Base-by-base conservation (phyloP, 1,140 invertebrate species). In the Drosophila setifemur region DNA sequence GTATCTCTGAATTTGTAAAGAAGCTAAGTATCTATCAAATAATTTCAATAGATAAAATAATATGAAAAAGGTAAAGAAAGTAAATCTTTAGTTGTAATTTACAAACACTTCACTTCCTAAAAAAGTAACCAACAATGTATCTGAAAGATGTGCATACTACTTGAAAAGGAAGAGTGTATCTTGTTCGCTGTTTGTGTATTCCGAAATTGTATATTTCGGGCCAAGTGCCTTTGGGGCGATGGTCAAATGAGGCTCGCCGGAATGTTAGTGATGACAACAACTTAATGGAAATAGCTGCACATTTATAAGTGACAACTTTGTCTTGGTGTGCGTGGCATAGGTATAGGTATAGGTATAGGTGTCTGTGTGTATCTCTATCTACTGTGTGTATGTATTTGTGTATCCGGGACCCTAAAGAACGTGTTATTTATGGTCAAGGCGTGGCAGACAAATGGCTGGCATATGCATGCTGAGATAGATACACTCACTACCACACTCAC, bases 241-340 rank as follows among this genome's bases (percentile, higher is more conserved):
- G 33, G 16, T 23, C 37, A 50, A 77, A 76, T 77, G 79, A 45
- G 53, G 52, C 63, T 78, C 79, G 63, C 70, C 77, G 79, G 69
- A 78, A 85, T 73, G 78, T 72, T 83, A 85, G 79, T 85, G 79
- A 85, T 85, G 79, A 85, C 79, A 85, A 85, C 81, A 85, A 85
- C 75, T 85, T 85, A 86, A 85, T 85, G 79, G 81, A 85, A 85
- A 85, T 85, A 75, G 77, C 74, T 85, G 69, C 81, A 85, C 79
- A 85, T 85, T 85, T 86, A 85, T 85, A 85, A 85, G 79, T 85
- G 79, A 85, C 79, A 85, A 85, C 79, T 86, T 63, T 85, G 48
- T 73, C 3, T 25, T 16, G 16, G 23, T 63, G 23, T 66, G 8
- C 29, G 37, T 61, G 31, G 8, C 29, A 33, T 61, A 26, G 35